Evolutionary conservation across 2,888 invertebrate species (phyloP).

Genomic region (Chorisops tibialis): DNA sequence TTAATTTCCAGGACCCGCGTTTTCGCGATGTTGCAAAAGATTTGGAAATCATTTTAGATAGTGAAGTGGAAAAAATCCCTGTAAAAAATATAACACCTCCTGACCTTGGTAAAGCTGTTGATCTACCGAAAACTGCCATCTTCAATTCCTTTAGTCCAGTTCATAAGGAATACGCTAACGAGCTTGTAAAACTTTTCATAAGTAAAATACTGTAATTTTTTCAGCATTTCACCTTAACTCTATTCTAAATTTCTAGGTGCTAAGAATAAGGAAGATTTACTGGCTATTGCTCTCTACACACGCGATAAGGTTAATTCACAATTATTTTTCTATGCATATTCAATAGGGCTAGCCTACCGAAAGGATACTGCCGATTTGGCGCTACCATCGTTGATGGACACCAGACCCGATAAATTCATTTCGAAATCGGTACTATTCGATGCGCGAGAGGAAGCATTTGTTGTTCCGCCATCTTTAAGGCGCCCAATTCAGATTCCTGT

Average conservation of each 20-base stretch:
- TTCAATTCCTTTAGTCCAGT: conserved; percentile 49
- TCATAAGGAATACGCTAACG: conserved; percentile 45
- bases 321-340: conserved; percentile 69
- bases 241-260: conserved; percentile 52
- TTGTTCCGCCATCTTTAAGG: conserved; percentile 35
- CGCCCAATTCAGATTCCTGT: conserved; percentile 42
- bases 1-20: conserved; percentile 5
- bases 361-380: conserved; percentile 56
- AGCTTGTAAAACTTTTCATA: conserved; percentile 42
- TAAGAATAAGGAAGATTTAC: conserved; percentile 59
- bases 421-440: conserved; percentile 55
- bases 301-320: conserved; percentile 69
- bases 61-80: conserved; percentile 34
- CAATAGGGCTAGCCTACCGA: conserved; percentile 65
- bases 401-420: conserved; percentile 61
- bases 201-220: conserved; percentile 44
- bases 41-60: conserved; percentile 36
- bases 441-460: conserved; percentile 55
- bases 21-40: conserved; percentile 38
- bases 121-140: conserved; percentile 40
- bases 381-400: conserved; percentile 59
- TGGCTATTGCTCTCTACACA: conserved; percentile 63
- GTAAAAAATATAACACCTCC: conserved; percentile 39
- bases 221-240: not conserved
- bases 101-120: conserved; percentile 38